Conservation (phyloP, 2,888 invertebrate genomes). For the Eurytoma californica region DNA sequence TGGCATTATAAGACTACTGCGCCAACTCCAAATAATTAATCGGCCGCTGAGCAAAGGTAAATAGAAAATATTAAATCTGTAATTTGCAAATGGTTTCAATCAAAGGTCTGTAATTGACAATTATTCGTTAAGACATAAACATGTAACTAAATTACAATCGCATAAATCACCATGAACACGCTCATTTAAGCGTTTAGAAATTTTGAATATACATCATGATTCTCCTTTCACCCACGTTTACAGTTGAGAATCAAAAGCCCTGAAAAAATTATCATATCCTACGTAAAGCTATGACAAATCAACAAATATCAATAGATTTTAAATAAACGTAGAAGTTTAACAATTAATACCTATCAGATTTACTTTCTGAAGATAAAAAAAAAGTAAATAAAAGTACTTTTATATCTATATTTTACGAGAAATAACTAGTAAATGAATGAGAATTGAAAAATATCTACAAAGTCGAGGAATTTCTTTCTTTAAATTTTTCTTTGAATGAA, state of each 20-base stretch:
- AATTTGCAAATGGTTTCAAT: slow-evolving; percentile 47
- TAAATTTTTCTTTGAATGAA: slow-evolving; percentile 14
- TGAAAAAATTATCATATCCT: not conserved
- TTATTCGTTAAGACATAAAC: slow-evolving; percentile 39
- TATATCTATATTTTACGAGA: not conserved
- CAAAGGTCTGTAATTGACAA: slow-evolving; percentile 42
- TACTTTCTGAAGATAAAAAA: no score
- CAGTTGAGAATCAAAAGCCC: slow-evolving; percentile 1
- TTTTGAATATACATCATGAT: slow-evolving; percentile 24
- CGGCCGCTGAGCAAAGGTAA: slow-evolving; percentile 33
- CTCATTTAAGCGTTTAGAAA: slow-evolving; percentile 16
- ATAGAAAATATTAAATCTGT: slow-evolving; percentile 48
- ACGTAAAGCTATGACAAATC: no score
- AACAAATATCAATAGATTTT: no score
- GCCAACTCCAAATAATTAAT: slow-evolving; percentile 37
- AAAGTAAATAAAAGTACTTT: not conserved
- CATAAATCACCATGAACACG: slow-evolving; percentile 32
- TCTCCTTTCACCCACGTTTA: not conserved
- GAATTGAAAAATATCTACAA: no score
- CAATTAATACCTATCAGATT: no score
- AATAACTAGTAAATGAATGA: no score
- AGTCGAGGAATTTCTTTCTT: no score
- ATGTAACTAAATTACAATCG: not conserved
- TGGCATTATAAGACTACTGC: slow-evolving; percentile 24
- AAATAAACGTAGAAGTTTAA: no score